A percentile compares a stretch with the other conserved stretches of the same genome.
Evolutionary conservation across 2,888 invertebrate genomes (phyloP).

Genomic region (Deroplatys truncata): DNA sequence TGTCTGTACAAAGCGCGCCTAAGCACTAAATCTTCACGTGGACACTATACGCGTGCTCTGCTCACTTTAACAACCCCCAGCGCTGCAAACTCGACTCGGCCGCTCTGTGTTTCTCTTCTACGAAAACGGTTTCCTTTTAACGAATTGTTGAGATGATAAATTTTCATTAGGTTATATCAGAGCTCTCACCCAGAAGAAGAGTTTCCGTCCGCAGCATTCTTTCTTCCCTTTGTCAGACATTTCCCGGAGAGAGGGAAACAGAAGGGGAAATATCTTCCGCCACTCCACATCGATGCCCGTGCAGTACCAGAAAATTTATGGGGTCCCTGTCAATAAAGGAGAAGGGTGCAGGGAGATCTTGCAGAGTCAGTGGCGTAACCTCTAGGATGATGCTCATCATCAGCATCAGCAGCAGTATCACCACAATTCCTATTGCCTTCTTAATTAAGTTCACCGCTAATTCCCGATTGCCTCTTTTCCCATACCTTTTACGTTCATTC

Average conservation of each 20-base stretch:
- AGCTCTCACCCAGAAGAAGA: neutral
- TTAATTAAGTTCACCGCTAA: neutral
- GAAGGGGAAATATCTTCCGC: neutral
- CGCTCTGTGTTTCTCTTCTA: neutral
- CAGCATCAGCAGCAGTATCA: too few species aligned
- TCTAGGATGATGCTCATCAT: neutral
- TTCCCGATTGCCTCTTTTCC: too few species aligned
- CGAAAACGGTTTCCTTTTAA: neutral
- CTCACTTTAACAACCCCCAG: too few species aligned
- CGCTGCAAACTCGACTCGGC: too few species aligned
- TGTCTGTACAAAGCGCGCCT: too few species aligned
- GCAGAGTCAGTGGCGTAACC: neutral
- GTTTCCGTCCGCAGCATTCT: neutral
- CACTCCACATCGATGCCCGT: neutral
- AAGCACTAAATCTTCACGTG: too few species aligned
- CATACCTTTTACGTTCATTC: too few species aligned
- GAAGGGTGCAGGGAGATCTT: neutral
- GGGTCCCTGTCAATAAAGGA: conserved; percentile 11
- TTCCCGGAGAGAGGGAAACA: neutral
- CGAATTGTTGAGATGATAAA: neutral
- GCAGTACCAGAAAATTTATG: conserved; percentile 9
- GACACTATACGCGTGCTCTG: too few species aligned
- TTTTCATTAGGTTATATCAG: neutral
- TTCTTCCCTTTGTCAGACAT: neutral
- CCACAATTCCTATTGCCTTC: too few species aligned